Conservation (phyloP, 1,140 invertebrate species). For the Drosophila melanica region DNA sequence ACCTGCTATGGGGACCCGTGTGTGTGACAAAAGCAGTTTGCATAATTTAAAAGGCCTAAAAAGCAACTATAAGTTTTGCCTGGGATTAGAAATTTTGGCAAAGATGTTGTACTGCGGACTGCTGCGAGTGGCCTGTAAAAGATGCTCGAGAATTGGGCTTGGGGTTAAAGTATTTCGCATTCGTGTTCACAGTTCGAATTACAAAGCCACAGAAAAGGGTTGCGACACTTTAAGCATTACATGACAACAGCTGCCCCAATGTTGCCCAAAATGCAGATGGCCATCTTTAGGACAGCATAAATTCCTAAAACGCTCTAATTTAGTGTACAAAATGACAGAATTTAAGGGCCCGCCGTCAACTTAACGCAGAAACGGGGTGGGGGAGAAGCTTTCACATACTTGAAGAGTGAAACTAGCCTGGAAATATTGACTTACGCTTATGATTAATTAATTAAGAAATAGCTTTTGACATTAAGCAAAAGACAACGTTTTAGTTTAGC, state of each 20-base stretch:
- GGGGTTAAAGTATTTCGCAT: constrained; percentile 13
- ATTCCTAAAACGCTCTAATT: constrained; percentile 3
- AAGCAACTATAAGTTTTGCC: constrained; percentile 50
- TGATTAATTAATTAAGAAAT: too few species aligned
- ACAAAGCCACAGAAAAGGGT: constrained; percentile 41
- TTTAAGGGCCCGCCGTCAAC: neutral
- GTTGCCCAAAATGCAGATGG: constrained; percentile 26
- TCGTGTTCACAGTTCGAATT: constrained; percentile 39
- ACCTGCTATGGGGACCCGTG: neutral
- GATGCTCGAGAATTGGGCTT: neutral
- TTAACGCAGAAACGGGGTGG: neutral
- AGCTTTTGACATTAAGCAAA: too few species aligned
- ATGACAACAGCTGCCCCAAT: constrained; percentile 37
- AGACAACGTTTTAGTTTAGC: too few species aligned
- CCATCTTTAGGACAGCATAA: constrained; percentile 10
- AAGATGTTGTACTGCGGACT: constrained; percentile 16
- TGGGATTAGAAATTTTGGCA: constrained; percentile 34
- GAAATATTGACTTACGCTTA: neutral
- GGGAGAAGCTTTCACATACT: neutral
- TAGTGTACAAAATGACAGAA: constrained; percentile 7
- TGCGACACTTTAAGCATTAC: constrained; percentile 25
- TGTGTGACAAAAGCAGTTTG: constrained; percentile 47
- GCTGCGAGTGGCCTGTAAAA: neutral
- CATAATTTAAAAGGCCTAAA: constrained; percentile 54
- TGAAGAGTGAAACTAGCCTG: neutral